These are phyloP conservation scores for Odontamblyopus rebecca DNA, from an alignment of 2,797 vertebrate species.

Conservation along the genomic window DNA sequence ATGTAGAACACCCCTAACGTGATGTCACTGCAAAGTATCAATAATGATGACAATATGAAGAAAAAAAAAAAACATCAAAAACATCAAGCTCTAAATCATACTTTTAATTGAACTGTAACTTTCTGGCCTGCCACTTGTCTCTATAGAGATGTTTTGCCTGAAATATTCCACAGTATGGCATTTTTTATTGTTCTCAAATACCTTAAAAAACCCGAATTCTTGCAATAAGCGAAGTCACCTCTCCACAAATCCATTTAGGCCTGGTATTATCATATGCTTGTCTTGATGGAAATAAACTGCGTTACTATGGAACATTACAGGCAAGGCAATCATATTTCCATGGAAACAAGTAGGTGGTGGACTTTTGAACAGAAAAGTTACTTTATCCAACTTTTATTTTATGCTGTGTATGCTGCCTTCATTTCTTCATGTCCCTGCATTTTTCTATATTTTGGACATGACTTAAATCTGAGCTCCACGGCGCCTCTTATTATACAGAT, in stretches of 20 bases:
- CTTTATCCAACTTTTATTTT: neutral
- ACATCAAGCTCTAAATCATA: no score
- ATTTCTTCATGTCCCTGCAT: neutral
- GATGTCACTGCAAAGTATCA: no score
- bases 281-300: neutral
- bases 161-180: neutral
- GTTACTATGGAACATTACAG: neutral
- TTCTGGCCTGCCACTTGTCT: neutral
- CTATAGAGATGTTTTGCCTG: neutral
- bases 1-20: no score
- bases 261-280: neutral
- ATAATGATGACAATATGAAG: neutral
- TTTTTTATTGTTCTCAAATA: neutral
- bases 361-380: neutral
- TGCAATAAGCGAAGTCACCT: neutral
- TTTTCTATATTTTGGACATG: neutral
- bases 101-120: neutral
- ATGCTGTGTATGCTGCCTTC: neutral
- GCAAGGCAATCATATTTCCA: neutral
- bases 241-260: neutral
- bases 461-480: neutral
- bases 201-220: neutral
- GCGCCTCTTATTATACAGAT: neutral
- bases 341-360: neutral
- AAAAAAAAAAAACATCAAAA: neutral